These are phyloP conservation scores for Turdus rufiventris DNA, from an alignment of 2,113 vertebrate genomes.

Conservation along the genomic window DNA sequence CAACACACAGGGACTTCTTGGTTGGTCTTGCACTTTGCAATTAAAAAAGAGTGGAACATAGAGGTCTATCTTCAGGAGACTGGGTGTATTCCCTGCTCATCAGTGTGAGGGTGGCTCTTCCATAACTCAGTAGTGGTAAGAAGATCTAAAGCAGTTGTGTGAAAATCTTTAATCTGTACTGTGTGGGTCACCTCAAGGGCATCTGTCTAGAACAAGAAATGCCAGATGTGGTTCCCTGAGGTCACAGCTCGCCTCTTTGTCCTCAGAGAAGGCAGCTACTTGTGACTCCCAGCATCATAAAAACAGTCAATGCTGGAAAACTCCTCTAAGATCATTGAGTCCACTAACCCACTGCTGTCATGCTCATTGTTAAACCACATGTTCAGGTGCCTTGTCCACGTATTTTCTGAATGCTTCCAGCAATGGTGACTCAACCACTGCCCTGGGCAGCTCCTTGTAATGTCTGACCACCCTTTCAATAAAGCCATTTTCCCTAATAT, in stretches of 20 bases:
- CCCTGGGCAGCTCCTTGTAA: neutral
- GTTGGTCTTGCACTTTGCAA: neutral
- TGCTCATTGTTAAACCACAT: neutral
- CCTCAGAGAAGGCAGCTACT: neutral
- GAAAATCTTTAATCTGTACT: neutral
- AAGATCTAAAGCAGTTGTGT: neutral
- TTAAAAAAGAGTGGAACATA: neutral
- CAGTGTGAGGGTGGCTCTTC: neutral
- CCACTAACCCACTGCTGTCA: neutral
- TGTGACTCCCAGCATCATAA: neutral
- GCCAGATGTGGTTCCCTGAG: neutral
- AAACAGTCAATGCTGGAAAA: neutral
- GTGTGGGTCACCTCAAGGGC: neutral
- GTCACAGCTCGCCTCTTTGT: neutral
- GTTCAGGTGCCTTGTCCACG: neutral
- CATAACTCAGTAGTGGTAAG: neutral
- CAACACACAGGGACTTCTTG: neutral
- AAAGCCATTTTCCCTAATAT: neutral
- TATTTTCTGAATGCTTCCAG: neutral
- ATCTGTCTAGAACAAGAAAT: neutral
- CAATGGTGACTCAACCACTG: neutral
- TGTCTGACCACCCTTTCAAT: neutral
- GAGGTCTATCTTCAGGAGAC: accelerated
- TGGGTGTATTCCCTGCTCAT: accelerated
- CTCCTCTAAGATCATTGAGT: neutral